These are phyloP conservation scores for Sternotherus odoratus DNA, from an alignment of 2,797 vertebrate species.

Conservation along the genomic window DNA sequence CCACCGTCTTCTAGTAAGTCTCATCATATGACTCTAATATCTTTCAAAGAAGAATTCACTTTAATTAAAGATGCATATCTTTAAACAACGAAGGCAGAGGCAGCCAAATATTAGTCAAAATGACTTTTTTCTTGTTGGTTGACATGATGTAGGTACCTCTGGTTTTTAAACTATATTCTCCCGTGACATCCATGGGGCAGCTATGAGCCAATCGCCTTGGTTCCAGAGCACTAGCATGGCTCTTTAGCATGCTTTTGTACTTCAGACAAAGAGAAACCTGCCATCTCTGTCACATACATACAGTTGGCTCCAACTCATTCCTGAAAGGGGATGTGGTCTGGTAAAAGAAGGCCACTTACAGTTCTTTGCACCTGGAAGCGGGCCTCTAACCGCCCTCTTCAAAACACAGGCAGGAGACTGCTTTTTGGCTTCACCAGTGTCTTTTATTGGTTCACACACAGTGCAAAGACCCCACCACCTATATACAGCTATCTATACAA, in stretches of 20 bases:
- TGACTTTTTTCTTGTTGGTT: neutral
- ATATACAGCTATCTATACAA: no score
- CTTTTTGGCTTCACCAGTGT: no score
- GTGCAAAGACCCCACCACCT: no score
- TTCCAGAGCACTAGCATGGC: neutral
- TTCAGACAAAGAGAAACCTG: accelerated
- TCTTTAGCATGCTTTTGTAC: neutral
- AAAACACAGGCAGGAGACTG: no score
- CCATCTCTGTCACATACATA: neutral
- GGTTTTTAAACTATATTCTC: neutral
- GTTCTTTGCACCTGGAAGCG: no score
- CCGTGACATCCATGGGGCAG: neutral
- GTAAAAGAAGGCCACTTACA: neutral
- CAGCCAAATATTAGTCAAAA: neutral
- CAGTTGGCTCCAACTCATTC: neutral
- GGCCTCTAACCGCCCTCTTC: no score
- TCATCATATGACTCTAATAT: neutral
- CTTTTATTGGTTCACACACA: no score
- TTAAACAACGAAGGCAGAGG: neutral
- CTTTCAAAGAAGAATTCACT: neutral
- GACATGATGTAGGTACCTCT: neutral
- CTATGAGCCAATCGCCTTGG: neutral
- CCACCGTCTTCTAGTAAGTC: neutral
- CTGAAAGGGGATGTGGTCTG: neutral
- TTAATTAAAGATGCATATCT: neutral